Evolutionary conservation across 1,140 invertebrate genomes (phyloP).

Genomic region (Drosophila lacertosa): DNA sequence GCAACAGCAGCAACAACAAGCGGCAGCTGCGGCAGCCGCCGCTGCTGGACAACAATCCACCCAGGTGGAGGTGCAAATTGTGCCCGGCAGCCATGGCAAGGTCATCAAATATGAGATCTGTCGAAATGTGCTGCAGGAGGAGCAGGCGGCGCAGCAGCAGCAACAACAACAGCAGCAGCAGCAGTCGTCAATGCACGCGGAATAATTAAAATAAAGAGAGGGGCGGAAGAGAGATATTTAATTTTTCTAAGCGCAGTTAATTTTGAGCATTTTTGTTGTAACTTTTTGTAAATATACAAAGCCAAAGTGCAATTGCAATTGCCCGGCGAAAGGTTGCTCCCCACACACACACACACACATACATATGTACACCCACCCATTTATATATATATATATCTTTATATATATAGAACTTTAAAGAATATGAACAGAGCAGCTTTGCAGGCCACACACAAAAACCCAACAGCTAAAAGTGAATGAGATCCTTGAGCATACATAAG

Average conservation of each 20-base stretch:
- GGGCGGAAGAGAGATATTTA: neutral
- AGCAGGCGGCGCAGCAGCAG: constrained; percentile 48
- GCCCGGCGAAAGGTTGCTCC: constrained; percentile 33
- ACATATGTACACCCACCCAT: constrained; percentile 42
- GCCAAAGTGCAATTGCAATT: constrained; percentile 45
- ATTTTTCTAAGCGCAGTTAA: neutral
- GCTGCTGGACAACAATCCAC: constrained; percentile 53
- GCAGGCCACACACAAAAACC: constrained; percentile 15
- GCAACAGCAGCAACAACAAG: constrained; percentile 49
- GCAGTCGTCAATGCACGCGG: constrained; percentile 49
- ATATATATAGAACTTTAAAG: constrained; percentile 14
- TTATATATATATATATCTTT: constrained; percentile 22
- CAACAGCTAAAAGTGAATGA: constrained; percentile 40
- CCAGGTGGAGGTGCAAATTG: constrained; percentile 64
- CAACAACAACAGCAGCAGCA: constrained; percentile 29
- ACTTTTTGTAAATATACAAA: constrained; percentile 28
- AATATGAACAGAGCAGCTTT: constrained; percentile 40
- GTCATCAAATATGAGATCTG: constrained; percentile 74
- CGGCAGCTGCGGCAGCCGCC: constrained; percentile 38
- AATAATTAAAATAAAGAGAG: constrained; percentile 29
- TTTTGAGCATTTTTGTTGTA: constrained; percentile 43
- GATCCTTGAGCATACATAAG: constrained; percentile 30
- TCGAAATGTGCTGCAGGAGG: constrained; percentile 65
- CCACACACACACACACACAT: constrained; percentile 22
- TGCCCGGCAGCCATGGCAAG: constrained; percentile 68